Conservation (phyloP, 2,888 invertebrate genomes). For the Leucophenga maculata region DNA sequence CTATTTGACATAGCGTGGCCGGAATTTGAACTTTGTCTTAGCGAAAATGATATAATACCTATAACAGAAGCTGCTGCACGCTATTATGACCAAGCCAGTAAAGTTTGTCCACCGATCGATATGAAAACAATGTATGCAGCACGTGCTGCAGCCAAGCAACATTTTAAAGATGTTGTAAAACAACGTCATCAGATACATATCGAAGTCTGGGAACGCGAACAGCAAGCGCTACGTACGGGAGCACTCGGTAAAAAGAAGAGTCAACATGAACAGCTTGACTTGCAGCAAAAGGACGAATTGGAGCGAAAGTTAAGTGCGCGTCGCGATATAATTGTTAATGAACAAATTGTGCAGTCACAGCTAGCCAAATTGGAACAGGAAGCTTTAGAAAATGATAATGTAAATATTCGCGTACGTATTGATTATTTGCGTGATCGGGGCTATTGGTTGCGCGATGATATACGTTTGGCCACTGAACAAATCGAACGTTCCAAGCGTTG, state of each 20-base stretch:
- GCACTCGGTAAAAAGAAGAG: constrained; percentile 56
- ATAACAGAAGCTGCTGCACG: constrained; percentile 53
- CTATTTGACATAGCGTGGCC: constrained; percentile 66
- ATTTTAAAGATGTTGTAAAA: constrained; percentile 74
- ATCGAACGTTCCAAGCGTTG: not conserved
- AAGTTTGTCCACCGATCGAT: constrained; percentile 74
- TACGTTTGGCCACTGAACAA: constrained; percentile 3
- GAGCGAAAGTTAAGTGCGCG: constrained; percentile 64
- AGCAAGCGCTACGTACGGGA: constrained; percentile 46
- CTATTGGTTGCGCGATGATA: constrained; percentile 46
- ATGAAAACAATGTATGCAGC: constrained; percentile 74
- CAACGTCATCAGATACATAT: constrained; percentile 66
- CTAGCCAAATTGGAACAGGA: constrained; percentile 59
- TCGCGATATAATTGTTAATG: constrained; percentile 57
- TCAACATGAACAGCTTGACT: constrained; percentile 57
- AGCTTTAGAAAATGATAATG: constrained; percentile 56
- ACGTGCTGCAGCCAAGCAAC: constrained; percentile 73
- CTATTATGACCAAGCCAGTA: constrained; percentile 52
- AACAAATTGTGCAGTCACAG: constrained; percentile 56
- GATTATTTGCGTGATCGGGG: constrained; percentile 62
- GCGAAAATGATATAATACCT: constrained; percentile 61
- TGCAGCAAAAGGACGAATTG: constrained; percentile 57
- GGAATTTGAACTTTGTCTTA: constrained; percentile 65
- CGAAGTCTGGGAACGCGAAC: constrained; percentile 61
- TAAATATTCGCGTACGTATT: constrained; percentile 60